Evolutionary conservation across 2,797 vertebrate genomes (phyloP).

Genomic region (Taeniopygia guttata): DNA sequence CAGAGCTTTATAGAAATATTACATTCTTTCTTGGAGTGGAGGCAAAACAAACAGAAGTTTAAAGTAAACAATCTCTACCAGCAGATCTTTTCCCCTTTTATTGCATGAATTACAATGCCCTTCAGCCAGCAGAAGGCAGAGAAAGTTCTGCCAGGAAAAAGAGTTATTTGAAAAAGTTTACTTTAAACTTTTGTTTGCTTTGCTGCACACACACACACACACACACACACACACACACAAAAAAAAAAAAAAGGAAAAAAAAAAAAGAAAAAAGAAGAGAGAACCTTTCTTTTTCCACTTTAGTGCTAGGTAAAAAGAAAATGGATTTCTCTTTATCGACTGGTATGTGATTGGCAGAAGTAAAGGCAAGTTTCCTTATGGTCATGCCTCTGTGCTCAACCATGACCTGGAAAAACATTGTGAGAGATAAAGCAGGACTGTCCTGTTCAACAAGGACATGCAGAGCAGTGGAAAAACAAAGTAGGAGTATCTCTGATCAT

Average conservation of each 20-base stretch:
- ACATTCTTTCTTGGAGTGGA: constrained; percentile 41
- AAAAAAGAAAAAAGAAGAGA: neutral
- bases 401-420: neutral
- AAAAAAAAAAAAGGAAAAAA: too few species aligned
- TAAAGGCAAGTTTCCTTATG: constrained; percentile 12
- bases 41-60: constrained; percentile 58
- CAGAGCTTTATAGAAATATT: constrained; percentile 25
- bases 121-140: constrained; percentile 48
- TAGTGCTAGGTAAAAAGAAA: constrained; percentile 22
- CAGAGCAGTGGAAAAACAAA: neutral
- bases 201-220: neutral
- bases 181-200: constrained; percentile 29
- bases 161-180: constrained; percentile 48
- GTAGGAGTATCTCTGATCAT: neutral
- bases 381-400: neutral
- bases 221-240: neutral
- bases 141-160: constrained; percentile 52
- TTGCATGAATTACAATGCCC: constrained; percentile 51
- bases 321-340: constrained; percentile 8
- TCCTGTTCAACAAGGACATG: neutral
- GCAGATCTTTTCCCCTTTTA: constrained; percentile 38
- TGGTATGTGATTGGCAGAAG: neutral
- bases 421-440: neutral
- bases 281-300: constrained; percentile 23
- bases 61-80: constrained; percentile 47